Conservation (phyloP, 2,888 invertebrate species). For the Pseudococcus viburni region DNA sequence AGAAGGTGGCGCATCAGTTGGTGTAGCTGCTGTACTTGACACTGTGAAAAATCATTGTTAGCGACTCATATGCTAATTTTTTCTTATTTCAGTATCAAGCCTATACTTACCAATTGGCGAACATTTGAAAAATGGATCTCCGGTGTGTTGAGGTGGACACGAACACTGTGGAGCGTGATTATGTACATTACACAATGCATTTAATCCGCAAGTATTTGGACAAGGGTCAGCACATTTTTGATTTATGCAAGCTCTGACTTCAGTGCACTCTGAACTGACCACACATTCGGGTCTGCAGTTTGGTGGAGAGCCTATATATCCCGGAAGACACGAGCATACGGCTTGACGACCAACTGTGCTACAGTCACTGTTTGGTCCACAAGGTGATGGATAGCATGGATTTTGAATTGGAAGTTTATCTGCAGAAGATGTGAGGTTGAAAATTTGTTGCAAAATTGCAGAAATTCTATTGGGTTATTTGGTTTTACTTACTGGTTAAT, state of each 20-base stretch:
- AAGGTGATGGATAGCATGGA: constrained; percentile 82
- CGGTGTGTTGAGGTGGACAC: constrained; percentile 86
- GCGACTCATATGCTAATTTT: neutral
- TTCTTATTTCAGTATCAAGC: neutral
- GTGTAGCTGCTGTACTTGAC: constrained; percentile 66
- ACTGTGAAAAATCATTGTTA: constrained; percentile 62
- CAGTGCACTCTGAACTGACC: constrained; percentile 84
- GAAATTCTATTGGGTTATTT: neutral
- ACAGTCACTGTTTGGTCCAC: constrained; percentile 80
- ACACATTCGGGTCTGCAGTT: constrained; percentile 78
- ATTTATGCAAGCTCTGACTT: constrained; percentile 87
- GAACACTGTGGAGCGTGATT: constrained; percentile 92
- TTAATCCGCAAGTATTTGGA: no score
- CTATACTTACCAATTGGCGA: constrained; percentile 77
- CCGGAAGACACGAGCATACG: constrained; percentile 80
- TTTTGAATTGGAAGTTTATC: constrained; percentile 72
- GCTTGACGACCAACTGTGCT: constrained; percentile 77
- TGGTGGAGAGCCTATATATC: constrained; percentile 80
- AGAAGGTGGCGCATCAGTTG: constrained; percentile 70
- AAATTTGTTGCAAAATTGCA: neutral
- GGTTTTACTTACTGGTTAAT: constrained; percentile 70
- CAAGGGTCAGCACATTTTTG: constrained; percentile 90
- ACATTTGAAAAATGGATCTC: constrained; percentile 88
- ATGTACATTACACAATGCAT: constrained; percentile 85
- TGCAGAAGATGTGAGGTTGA: neutral